These are phyloP conservation scores for Natator depressus DNA, from an alignment of 2,113 vertebrate genomes.

Conservation along the genomic window DNA sequence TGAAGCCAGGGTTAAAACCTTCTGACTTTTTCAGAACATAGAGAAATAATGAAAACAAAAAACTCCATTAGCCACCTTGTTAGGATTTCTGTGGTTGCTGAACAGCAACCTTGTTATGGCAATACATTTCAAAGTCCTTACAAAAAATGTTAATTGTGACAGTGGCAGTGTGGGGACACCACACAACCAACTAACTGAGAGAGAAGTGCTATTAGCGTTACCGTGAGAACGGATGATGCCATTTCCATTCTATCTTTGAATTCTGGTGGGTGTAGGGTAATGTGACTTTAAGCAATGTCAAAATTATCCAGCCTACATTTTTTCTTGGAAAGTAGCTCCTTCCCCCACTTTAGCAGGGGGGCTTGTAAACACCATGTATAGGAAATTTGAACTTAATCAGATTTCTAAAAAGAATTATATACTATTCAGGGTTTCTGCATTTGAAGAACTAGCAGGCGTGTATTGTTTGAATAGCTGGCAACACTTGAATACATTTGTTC, in stretches of 20 bases:
- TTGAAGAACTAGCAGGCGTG: background rate
- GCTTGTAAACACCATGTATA: background rate
- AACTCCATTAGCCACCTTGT: conserved; percentile 61
- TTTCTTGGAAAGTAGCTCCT: conserved; percentile 73
- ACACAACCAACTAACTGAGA: conserved; percentile 44
- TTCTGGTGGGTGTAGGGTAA: conserved; percentile 63
- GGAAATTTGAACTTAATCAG: conserved; percentile 47
- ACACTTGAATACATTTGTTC: background rate
- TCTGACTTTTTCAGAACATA: conserved; percentile 68
- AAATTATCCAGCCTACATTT: conserved; percentile 70
- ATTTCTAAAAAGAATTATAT: conserved; percentile 6
- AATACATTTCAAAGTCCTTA: conserved; percentile 64
- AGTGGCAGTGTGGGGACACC: conserved; percentile 13
- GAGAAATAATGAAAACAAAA: conserved; percentile 71
- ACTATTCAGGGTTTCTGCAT: conserved; percentile 28
- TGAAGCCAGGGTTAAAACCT: conserved; percentile 63
- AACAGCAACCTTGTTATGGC: conserved; percentile 60
- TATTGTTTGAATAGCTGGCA: background rate
- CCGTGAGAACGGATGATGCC: conserved; percentile 62
- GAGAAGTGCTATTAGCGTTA: conserved; percentile 59
- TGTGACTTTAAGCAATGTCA: conserved; percentile 71
- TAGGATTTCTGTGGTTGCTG: conserved; percentile 63
- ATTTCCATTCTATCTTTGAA: conserved; percentile 71
- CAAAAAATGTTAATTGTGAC: conserved; percentile 46
- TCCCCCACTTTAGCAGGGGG: conserved; percentile 38